Evolutionary conservation across 2,797 vertebrate species (phyloP), one percentile per base, ranked within the genome.

Genomic region (Arnoldichthys spilopterus): DNA sequence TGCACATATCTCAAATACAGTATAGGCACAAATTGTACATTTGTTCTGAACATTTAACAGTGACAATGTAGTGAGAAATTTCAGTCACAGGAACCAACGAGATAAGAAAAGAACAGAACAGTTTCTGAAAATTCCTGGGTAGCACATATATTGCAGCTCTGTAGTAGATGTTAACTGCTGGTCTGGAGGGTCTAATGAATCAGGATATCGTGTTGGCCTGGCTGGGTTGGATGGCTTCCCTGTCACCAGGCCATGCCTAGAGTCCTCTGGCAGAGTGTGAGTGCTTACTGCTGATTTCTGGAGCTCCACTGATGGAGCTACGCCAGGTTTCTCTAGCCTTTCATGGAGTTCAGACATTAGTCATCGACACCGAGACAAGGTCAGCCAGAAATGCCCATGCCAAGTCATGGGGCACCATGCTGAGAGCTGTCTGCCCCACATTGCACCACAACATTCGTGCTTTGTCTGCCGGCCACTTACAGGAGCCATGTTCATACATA

Each of bases 361-460:
- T 86, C 88, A 85, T 85, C 84, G 80, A 78, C 78, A 87, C 70
- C 26, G n/a, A 61, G 85, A 78, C 90, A 93, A 94, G 90, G 91
- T 93, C 93, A 90, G 90, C 90, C 90, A 92, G 84, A 84, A 86
- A 73, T 59, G 30, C 11, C 53, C 28, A 9, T 63, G 86, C 88
- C 86, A 87, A 87, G 85, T 82, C 62, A 73, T 63, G 74, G 54
- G 76, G 82, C 80, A 81, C 79, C 70, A 72, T 68, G 18, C 18
- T 85, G 76, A 89, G 87, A 82, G 68, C 34, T 63, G 72, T 76
- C 47, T 74, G 26, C 58, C 80, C 45, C 74, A 83, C 37, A 76
- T 56, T 77, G 6, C 28, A 81, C 62, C 66, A 77, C 54, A 15
- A 43, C 68, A 59, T 72, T 34, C 16, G 72, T 26, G 28, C 40